phyloP scores from a whole-genome alignment of 2,888 invertebrate species.

The Torymus texanus region DNA sequence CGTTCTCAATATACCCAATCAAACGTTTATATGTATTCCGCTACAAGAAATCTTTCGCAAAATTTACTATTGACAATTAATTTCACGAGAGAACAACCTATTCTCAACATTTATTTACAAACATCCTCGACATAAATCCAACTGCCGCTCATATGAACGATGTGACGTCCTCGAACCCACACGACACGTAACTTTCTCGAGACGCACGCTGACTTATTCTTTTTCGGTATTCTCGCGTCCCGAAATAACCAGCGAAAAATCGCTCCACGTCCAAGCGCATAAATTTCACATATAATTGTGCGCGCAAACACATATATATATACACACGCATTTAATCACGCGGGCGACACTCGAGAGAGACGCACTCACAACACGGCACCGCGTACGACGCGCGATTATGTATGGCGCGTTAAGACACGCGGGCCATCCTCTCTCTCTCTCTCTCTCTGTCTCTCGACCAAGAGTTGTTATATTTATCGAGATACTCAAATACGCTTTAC shows the following conservation, averaged over 20 bases:
- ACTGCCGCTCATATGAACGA: not conserved
- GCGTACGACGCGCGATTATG: slow-evolving; percentile 63
- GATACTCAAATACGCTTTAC: slow-evolving; percentile 73
- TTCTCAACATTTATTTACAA: not conserved
- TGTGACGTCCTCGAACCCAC: too few relatives aligned
- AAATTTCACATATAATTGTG: slow-evolving; percentile 13
- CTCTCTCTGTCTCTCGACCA: slow-evolving; percentile 58
- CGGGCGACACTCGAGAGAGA: slow-evolving; percentile 21
- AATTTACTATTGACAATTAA: too few relatives aligned
- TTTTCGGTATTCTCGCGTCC: too few relatives aligned
- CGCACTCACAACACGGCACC: slow-evolving; percentile 12
- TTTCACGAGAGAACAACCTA: too few relatives aligned
- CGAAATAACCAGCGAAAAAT: not conserved
- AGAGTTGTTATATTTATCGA: slow-evolving; percentile 74
- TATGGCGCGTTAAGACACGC: slow-evolving; percentile 61
- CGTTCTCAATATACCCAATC: too few relatives aligned
- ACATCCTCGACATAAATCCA: not conserved
- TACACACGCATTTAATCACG: slow-evolving; percentile 32
- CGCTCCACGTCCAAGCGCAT: not conserved
- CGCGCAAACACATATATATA: not conserved
- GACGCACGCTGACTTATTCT: too few relatives aligned
- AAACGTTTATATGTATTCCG: too few relatives aligned
- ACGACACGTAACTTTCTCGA: too few relatives aligned
- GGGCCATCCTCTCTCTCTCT: slow-evolving; percentile 48
- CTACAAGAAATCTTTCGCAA: too few relatives aligned